Evolutionary conservation across 2,797 vertebrate genomes (phyloP).

Genomic region (Rhabdophis nuchalis): DNA sequence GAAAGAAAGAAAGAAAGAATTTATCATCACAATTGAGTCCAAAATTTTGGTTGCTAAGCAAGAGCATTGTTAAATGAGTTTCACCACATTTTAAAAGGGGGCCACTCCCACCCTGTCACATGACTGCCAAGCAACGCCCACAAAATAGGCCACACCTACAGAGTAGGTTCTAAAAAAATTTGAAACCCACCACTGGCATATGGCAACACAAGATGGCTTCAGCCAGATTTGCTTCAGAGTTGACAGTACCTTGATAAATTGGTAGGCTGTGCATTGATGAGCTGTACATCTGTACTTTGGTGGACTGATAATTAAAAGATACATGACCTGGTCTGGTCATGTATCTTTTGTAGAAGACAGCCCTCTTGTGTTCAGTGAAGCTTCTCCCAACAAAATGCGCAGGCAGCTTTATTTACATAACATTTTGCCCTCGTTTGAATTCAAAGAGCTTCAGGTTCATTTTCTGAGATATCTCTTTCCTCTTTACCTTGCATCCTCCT

Average conservation of each 20-base stretch:
- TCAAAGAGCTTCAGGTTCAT: not conserved
- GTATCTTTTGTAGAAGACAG: not conserved
- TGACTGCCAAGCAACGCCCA: too few species aligned
- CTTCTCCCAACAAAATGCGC: not conserved
- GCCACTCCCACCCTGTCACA: too few species aligned
- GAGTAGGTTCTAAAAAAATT: too few species aligned
- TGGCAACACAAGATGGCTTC: not conserved
- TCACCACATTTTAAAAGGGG: too few species aligned
- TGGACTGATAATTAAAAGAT: not conserved
- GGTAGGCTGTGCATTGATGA: not conserved
- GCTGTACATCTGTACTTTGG: not conserved
- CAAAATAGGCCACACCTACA: too few species aligned
- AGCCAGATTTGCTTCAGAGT: too few species aligned
- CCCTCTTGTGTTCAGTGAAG: not conserved
- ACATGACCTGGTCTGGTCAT: not conserved
- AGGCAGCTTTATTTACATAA: not conserved
- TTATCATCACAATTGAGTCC: too few species aligned
- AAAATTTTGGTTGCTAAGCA: too few species aligned
- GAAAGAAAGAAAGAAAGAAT: too few species aligned
- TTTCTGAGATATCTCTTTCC: not conserved
- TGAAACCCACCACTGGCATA: too few species aligned
- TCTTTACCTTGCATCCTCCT: not conserved
- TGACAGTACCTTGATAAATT: not conserved
- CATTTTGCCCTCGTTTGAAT: not conserved
- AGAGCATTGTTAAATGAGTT: too few species aligned